Conservation (phyloP, 1,140 invertebrate species). For the Zaprionus africanus region DNA sequence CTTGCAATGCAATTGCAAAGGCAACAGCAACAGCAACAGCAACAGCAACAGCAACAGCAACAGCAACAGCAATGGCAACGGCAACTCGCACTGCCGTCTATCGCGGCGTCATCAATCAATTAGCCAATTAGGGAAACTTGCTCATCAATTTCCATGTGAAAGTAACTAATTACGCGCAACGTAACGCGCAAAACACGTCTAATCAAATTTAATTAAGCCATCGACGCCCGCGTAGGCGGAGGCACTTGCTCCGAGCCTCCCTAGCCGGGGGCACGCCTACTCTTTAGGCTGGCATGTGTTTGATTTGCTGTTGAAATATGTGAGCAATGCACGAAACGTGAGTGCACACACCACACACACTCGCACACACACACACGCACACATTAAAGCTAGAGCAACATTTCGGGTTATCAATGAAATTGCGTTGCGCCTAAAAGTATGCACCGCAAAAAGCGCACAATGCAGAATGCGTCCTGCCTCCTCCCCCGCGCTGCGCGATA, state of each 20-base stretch:
- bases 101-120: constrained; percentile 69
- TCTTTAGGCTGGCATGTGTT: constrained; percentile 61
- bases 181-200: constrained; percentile 71
- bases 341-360: constrained; percentile 1
- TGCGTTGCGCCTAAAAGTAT: constrained; percentile 70
- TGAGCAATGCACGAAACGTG: constrained; percentile 60
- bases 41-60: constrained; percentile 6
- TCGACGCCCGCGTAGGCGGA: constrained; percentile 48
- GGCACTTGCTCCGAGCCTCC: constrained; percentile 40
- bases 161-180: constrained; percentile 74
- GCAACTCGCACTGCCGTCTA: background rate
- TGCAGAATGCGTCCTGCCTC: constrained; percentile 28
- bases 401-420: constrained; percentile 72
- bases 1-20: background rate
- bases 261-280: constrained; percentile 5
- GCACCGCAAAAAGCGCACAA: constrained; percentile 63
- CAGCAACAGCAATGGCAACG: constrained; percentile 23
- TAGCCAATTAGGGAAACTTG: constrained; percentile 75
- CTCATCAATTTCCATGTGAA: constrained; percentile 68
- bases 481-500: background rate
- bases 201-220: constrained; percentile 83
- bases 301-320: constrained; percentile 76
- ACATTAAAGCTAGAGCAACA: constrained; percentile 35
- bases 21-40: background rate
- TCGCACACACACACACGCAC: constrained; percentile 13